phyloP scores from a whole-genome alignment of 2,797 vertebrate species.

The Syngnathus acus region DNA sequence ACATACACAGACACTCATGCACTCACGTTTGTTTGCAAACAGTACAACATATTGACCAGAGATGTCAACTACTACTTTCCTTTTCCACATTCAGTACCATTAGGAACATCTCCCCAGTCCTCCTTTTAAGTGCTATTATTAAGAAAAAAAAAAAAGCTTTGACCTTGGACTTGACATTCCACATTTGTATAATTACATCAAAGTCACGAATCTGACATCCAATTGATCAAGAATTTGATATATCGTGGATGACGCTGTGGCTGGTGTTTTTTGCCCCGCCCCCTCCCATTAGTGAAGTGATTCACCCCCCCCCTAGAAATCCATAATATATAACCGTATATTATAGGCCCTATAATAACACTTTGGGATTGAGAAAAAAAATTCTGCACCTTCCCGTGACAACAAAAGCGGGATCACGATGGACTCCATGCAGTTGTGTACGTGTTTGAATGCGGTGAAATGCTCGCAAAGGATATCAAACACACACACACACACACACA shows the following conservation, averaged over 20 bases:
- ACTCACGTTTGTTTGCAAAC: slow-evolving; percentile 14
- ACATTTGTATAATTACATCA: slow-evolving; percentile 33
- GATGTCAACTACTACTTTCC: slow-evolving; percentile 44
- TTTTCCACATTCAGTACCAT: slow-evolving; percentile 36
- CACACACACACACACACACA: slow-evolving; percentile 19
- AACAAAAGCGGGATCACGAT: slow-evolving; percentile 21
- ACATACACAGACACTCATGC: slow-evolving; percentile 24
- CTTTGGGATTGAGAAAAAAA: not conserved
- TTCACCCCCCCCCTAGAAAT: not conserved
- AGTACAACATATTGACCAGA: slow-evolving; percentile 4
- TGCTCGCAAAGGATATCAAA: slow-evolving; percentile 49
- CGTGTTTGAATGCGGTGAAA: slow-evolving; percentile 42
- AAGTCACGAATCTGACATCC: not conserved
- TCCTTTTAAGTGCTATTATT: not conserved
- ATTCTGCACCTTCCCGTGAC: not conserved
- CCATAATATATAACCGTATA: not conserved
- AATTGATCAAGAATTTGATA: not conserved
- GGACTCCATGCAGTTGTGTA: slow-evolving; percentile 74
- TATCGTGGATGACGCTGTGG: not conserved
- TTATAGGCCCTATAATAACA: not conserved
- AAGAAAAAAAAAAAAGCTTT: not conserved
- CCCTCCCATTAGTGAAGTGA: not conserved
- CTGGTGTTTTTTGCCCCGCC: not conserved
- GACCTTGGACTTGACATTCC: slow-evolving; percentile 28
- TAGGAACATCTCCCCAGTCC: not conserved